These are phyloP conservation scores for Agrotis clavis DNA, from an alignment of 2,888 invertebrate genomes.

Conservation along the genomic window DNA sequence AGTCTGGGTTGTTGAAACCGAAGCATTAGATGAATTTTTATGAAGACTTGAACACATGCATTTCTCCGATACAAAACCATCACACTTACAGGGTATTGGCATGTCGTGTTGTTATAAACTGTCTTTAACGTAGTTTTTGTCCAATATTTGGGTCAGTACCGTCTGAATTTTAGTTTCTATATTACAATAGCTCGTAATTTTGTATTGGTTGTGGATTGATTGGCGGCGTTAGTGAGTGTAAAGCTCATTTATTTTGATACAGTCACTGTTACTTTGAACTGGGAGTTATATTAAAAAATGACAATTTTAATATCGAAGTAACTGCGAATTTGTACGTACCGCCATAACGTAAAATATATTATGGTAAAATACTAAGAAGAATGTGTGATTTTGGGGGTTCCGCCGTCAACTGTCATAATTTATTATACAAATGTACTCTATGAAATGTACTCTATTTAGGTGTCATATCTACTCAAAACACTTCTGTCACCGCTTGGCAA, in stretches of 20 bases:
- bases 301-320: background rate
- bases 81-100: background rate
- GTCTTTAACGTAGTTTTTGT: background rate
- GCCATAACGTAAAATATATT: too few relatives aligned
- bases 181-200: background rate
- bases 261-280: background rate
- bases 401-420: too few relatives aligned
- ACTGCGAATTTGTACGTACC: background rate
- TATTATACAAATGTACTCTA: too few relatives aligned
- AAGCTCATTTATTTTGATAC: background rate
- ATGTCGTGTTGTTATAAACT: background rate
- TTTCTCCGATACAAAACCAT: background rate
- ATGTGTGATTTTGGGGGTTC: too few relatives aligned
- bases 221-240: background rate
- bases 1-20: background rate
- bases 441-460: too few relatives aligned
- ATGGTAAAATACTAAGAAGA: too few relatives aligned
- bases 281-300: background rate
- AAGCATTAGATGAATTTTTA: background rate
- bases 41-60: background rate
- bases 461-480: too few relatives aligned
- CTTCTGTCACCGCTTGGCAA: too few relatives aligned
- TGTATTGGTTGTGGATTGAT: background rate
- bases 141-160: too few relatives aligned
- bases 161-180: background rate